Conservation (phyloP, 2,888 invertebrate species). For the Amphipoea lucens region DNA sequence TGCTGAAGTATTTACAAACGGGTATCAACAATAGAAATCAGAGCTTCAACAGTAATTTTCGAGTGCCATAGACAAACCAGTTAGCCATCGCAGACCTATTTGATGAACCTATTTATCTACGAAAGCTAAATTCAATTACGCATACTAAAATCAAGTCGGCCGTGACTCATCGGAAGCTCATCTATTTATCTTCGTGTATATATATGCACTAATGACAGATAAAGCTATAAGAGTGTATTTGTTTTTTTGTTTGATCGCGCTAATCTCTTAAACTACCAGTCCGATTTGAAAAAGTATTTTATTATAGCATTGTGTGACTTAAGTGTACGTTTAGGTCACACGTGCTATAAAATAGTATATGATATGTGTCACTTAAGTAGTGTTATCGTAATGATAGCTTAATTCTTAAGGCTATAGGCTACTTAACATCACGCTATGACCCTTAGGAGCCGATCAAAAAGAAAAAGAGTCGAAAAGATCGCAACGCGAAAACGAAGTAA, state of each 20-base stretch:
- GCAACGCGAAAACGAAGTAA: too few species aligned
- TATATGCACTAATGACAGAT: too few species aligned
- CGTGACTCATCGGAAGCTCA: slow-evolving; percentile 6
- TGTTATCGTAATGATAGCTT: too few species aligned
- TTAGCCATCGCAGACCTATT: slow-evolving; percentile 6
- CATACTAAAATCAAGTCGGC: slow-evolving; percentile 1
- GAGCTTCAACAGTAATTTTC: neutral
- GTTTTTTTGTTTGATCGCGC: too few species aligned
- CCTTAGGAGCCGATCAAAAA: neutral
- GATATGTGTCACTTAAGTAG: too few species aligned
- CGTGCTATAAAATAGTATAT: too few species aligned
- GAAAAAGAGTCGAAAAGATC: neutral
- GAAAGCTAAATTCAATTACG: slow-evolving; percentile 8
- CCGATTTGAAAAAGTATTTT: too few species aligned
- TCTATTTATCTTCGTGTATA: too few species aligned
- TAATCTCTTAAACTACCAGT: too few species aligned
- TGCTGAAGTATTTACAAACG: neutral
- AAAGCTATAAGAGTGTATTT: too few species aligned
- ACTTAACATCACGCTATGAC: neutral
- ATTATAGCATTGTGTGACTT: too few species aligned
- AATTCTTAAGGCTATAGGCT: neutral
- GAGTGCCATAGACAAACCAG: neutral
- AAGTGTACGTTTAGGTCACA: too few species aligned
- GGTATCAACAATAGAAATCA: slow-evolving; percentile 5
- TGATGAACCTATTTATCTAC: neutral